phyloP scores from a whole-genome alignment of 2,113 vertebrate genomes.

The Amphiprion percula region DNA sequence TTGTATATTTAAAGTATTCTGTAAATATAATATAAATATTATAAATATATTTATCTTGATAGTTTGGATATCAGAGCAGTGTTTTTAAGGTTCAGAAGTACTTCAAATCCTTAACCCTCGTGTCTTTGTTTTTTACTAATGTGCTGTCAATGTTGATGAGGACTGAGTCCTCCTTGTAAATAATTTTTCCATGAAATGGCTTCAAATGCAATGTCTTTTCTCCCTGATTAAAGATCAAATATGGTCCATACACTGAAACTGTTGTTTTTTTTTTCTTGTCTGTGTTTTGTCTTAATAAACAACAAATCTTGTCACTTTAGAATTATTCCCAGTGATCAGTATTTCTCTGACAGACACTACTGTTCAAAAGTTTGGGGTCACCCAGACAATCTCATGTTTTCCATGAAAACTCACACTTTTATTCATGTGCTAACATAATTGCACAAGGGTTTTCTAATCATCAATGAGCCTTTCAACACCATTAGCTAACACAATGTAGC shows the following conservation, averaged over 20 bases:
- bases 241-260: constrained; percentile 26
- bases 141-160: constrained; percentile 67
- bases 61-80: constrained; percentile 81
- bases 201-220: constrained; percentile 72
- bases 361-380: too few relatives aligned
- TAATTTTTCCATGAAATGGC: constrained; percentile 82
- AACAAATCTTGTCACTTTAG: background rate
- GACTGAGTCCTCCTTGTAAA: constrained; percentile 78
- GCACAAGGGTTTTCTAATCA: too few relatives aligned
- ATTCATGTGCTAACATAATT: too few relatives aligned
- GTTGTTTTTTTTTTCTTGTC: background rate
- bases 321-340: background rate
- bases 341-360: background rate
- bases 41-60: constrained; percentile 85
- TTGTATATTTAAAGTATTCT: constrained; percentile 96
- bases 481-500: too few relatives aligned
- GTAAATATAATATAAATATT: constrained; percentile 95
- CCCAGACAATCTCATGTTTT: too few relatives aligned
- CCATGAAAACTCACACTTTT: too few relatives aligned
- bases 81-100: constrained; percentile 81
- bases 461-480: too few relatives aligned
- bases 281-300: background rate
- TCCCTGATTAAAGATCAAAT: constrained; percentile 77
- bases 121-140: constrained; percentile 75
- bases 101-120: constrained; percentile 70